Base-by-base conservation (phyloP, 2,797 vertebrate genomes). In the Sebastes itinus region DNA sequence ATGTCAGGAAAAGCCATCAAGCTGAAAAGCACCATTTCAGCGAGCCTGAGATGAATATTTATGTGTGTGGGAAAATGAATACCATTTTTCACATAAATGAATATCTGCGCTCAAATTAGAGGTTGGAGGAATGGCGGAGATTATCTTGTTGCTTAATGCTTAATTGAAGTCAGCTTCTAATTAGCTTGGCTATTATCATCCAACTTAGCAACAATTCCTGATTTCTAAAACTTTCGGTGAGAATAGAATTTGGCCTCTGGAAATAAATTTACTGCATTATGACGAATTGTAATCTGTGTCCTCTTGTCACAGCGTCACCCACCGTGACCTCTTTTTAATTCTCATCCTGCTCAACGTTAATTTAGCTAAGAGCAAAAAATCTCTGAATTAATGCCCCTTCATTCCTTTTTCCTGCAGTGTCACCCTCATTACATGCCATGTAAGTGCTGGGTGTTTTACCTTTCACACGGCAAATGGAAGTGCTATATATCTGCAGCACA, bases 141-240 rank as follows among this genome's bases (percentile, higher is more conserved):
- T 92, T 91, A 94, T 94, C 88, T 92, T 92, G 89, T 94, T 93
- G 87, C 92, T 88, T 92, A 92, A 94, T 94, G 87, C 91, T 92
- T 94, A 94, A 94, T 94, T 95, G 89, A 94, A 94, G 91, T 81
- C 91, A 78, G 87, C 86, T 89, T 89, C 91, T 95, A 93, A 95
- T 95, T 95, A 94, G 88, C 90, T 91, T 69, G 76, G 87, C 89
- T 92, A 93, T 95, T 92, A 93, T 94, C 89, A 87, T 88, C 81
- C 76, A 87, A 92, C 86, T 87, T 74, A 80, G 78, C 86, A 91
- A 92, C 91, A 92, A 91, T 93, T 91, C 77, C 75, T 78, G 69
- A 88, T 91, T 93, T 90, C 77, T 84, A 66, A 88, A 92, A 94
- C 80, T 92, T 93, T 89, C 58, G 67, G 72, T 68, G 78, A 87